Evolutionary conservation across 2,888 invertebrate genomes (phyloP).

Genomic region (Phoronis australis): DNA sequence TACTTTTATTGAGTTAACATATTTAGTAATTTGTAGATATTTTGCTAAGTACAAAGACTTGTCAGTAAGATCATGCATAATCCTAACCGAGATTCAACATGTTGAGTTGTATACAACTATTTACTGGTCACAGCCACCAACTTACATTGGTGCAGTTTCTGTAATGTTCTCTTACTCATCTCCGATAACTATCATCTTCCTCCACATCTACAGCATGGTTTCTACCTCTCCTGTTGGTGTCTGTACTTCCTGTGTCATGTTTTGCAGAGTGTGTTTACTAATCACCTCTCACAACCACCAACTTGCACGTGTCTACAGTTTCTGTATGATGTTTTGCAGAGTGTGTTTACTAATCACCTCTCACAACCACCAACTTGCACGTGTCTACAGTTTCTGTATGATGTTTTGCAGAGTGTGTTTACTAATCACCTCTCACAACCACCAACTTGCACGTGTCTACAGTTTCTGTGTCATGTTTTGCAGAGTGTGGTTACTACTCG

Average conservation of each 20-base stretch:
- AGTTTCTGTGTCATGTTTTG: constrained; percentile 11
- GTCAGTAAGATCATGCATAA: too few species aligned
- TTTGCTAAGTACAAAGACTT: too few species aligned
- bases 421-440: background rate
- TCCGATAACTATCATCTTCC: background rate
- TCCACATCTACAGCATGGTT: too few species aligned
- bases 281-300: constrained; percentile 91
- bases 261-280: constrained; percentile 75
- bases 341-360: constrained; percentile 75
- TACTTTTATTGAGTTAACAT: too few species aligned
- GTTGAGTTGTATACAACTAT: too few species aligned
- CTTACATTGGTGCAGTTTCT: background rate
- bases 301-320: constrained; percentile 60
- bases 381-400: constrained; percentile 39
- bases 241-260: constrained; percentile 3
- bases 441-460: background rate
- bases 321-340: constrained; percentile 60
- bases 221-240: background rate
- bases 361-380: background rate
- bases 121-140: too few species aligned
- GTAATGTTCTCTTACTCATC: background rate
- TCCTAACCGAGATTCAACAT: too few species aligned
- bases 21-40: too few species aligned
- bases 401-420: constrained; percentile 65
- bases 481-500: constrained; percentile 82